phyloP scores from a whole-genome alignment of 2,797 vertebrate genomes.

The Cossypha niveicapilla region DNA sequence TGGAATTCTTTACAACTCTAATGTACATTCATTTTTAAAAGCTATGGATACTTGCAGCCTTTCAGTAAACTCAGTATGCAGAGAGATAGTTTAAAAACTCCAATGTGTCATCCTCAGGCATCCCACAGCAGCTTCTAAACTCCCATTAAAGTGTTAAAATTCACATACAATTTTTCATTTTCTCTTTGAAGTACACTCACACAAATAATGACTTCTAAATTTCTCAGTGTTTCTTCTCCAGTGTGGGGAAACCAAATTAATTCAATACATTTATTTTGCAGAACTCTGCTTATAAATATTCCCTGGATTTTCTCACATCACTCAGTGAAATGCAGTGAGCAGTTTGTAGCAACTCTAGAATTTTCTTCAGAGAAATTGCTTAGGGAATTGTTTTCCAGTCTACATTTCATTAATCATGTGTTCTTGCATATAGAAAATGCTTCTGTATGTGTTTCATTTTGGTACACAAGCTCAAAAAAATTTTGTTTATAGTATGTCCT shows the following conservation, averaged over 20 bases:
- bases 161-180: neutral
- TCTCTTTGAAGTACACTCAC: neutral
- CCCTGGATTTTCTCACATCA: neutral
- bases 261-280: neutral
- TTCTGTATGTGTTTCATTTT: neutral
- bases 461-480: fast-evolving
- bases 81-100: neutral
- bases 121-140: neutral
- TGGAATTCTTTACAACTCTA: neutral
- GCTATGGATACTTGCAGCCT: fast-evolving
- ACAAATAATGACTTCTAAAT: neutral
- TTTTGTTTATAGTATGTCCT: neutral
- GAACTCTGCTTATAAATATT: neutral
- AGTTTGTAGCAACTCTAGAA: neutral
- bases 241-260: neutral
- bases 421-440: neutral
- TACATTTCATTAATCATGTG: neutral
- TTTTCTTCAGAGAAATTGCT: neutral
- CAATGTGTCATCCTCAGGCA: neutral
- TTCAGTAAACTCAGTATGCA: neutral
- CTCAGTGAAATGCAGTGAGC: neutral
- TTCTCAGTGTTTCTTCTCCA: neutral
- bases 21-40: neutral
- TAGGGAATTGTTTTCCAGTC: neutral
- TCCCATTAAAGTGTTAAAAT: neutral